Base-by-base conservation (phyloP, 1,140 invertebrate genomes). In the Cataglyphis hispanica region DNA sequence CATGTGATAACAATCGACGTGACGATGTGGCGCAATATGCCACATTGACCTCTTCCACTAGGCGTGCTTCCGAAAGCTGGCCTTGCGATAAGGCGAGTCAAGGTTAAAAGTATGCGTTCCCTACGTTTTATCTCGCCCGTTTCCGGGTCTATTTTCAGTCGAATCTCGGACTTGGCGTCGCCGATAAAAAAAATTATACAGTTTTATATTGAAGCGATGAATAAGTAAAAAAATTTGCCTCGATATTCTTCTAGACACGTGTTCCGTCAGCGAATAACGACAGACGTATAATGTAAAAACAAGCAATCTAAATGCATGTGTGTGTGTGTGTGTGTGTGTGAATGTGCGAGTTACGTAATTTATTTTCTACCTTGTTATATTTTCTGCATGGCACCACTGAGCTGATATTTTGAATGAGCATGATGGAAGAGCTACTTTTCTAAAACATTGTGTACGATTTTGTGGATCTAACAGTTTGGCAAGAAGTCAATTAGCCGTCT, bases 401-500 rank as follows among this genome's bases (percentile, higher is more conserved):
- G 72, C 66, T 50, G 11, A 10, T 60, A 50, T 58, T 80, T 58
- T 72, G 34, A 70, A 72, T 72, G 25, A 40, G 50, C 64, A 22
- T 60, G 11, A 19, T 31, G 16, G 50, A 37, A 56, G n/a, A 1
- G 46, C 58, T 19, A 64, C 60, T n/a, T 53, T 53, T 81, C 78
- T 60, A 58, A 80, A 46, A 63, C 34, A 60, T 85, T 64, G 8
- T 37, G 1, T 58, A 37, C 16, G 46, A 67, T 67, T 84, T 80
- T 37, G 22, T 60, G 40, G 40, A 50, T 40, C 40, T 40, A 56
- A 56, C 27, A 22, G 37, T 61, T 86, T 90, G 88, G 88, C 88
- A 85, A 46, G 69, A 80, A 60, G 80, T 90, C 88, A 89, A 89
- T 87, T 56, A 43, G 27, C 13, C 37, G 56, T 56, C 75, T 63